Percentiles rank a stretch among this genome's conserved stretches.
Conservation (phyloP, 2,113 vertebrate species). For the Cottus gobio region DNA sequence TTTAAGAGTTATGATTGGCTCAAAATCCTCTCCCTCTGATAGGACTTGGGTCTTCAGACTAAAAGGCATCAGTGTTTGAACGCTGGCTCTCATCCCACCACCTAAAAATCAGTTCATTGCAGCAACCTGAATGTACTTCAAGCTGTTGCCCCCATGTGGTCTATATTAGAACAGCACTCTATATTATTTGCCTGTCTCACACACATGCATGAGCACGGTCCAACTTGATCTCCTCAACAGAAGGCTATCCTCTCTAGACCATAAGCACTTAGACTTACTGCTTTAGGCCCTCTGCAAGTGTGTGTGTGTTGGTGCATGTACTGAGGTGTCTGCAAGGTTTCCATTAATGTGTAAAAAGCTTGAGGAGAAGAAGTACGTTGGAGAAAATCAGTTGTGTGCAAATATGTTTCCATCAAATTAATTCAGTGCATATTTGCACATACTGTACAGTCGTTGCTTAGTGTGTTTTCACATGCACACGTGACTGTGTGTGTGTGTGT, state of each 20-base stretch:
- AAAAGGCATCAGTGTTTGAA: constrained; percentile 67
- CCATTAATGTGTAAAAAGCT: constrained; percentile 1
- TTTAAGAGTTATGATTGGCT: constrained; percentile 20
- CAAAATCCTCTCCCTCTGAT: constrained; percentile 29
- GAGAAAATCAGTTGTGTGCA: background rate
- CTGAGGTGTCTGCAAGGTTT: background rate
- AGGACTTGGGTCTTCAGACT: constrained; percentile 44
- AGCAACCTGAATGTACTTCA: constrained; percentile 49
- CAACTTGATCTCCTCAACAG: constrained; percentile 44
- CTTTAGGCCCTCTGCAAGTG: constrained; percentile 47
- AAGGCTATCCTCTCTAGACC: constrained; percentile 29
- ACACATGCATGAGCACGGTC: constrained; percentile 1
- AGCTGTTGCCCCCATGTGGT: constrained; percentile 78
- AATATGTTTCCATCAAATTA: constrained; percentile 8
- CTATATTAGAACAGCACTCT: constrained; percentile 28
- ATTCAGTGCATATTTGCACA: constrained; percentile 27
- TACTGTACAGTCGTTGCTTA: background rate
- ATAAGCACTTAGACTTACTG: constrained; percentile 32
- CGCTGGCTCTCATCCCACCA: constrained; percentile 56
- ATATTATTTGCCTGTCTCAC: background rate
- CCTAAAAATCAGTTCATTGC: constrained; percentile 23
- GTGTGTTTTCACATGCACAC: constrained; percentile 15
- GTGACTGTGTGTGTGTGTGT: background rate
- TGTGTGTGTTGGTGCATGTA: constrained; percentile 29
- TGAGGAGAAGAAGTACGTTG: background rate